A percentile compares a stretch with the other conserved stretches of the same genome.
These are phyloP conservation scores for Mythimna loreyi DNA, from an alignment of 2,888 invertebrate species.

Conservation along the genomic window DNA sequence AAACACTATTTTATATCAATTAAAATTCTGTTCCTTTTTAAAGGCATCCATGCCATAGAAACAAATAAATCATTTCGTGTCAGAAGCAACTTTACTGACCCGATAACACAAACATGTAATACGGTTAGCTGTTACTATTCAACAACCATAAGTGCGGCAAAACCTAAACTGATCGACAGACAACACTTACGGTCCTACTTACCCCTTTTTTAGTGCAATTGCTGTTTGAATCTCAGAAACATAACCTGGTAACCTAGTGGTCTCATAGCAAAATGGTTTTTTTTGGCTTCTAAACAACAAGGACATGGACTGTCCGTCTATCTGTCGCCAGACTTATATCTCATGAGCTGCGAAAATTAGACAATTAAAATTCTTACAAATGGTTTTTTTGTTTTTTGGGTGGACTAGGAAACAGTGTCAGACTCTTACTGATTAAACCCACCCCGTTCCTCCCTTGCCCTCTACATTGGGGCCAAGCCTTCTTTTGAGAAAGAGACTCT, in stretches of 20 bases:
- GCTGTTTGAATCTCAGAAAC: constrained; percentile 1
- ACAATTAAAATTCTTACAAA: too few species aligned
- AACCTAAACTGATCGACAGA: constrained; percentile 19
- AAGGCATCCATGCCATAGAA: not conserved
- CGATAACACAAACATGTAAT: constrained; percentile 10
- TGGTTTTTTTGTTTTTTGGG: too few species aligned
- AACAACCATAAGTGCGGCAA: constrained; percentile 12
- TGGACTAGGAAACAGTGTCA: too few species aligned
- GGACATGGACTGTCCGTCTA: too few species aligned
- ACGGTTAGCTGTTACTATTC: constrained; percentile 17
- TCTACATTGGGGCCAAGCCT: too few species aligned
- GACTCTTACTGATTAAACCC: too few species aligned
- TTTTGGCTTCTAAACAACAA: too few species aligned
- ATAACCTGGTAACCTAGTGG: not conserved
- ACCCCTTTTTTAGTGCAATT: constrained; percentile 2
- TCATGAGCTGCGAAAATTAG: too few species aligned
- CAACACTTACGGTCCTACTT: constrained; percentile 2
- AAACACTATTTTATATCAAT: too few species aligned
- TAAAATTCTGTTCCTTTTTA: not conserved
- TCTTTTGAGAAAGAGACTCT: too few species aligned
- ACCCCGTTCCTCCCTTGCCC: too few species aligned
- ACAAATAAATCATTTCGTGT: not conserved
- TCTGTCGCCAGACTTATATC: too few species aligned
- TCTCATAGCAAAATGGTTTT: not conserved
- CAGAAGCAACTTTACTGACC: constrained; percentile 1